These are phyloP conservation scores for Percina caprodes DNA, from an alignment of 2,113 vertebrate species.

Conservation along the genomic window DNA sequence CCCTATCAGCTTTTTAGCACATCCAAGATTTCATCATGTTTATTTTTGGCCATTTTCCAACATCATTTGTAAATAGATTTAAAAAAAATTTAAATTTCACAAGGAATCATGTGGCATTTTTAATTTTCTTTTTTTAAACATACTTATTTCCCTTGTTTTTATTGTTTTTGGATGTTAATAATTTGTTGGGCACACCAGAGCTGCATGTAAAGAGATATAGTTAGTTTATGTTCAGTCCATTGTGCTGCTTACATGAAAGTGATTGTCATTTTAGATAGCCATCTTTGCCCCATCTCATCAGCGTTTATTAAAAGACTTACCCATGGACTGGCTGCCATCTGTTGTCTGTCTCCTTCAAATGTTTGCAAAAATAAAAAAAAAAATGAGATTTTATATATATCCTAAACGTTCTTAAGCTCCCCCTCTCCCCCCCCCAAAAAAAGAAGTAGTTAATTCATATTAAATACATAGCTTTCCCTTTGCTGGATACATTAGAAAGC, in stretches of 20 bases:
- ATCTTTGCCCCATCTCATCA: slow-evolving; percentile 49
- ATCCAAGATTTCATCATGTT: not conserved
- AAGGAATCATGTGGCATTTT: slow-evolving; percentile 35
- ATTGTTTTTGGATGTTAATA: slow-evolving; percentile 51
- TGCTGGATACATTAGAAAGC: not conserved
- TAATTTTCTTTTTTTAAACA: slow-evolving; percentile 18
- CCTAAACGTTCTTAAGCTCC: not conserved
- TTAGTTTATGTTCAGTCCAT: slow-evolving; percentile 50
- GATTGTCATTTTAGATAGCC: slow-evolving; percentile 57
- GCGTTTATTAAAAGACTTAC: slow-evolving; percentile 74
- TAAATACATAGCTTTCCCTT: not conserved
- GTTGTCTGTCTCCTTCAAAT: not conserved
- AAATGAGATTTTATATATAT: not conserved
- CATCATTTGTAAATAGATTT: slow-evolving; percentile 48
- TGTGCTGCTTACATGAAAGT: slow-evolving; percentile 51
- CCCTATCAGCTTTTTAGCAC: slow-evolving; percentile 20
- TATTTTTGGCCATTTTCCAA: slow-evolving; percentile 4
- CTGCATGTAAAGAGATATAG: slow-evolving; percentile 56
- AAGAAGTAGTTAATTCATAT: not conserved
- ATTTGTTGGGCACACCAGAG: slow-evolving; percentile 45
- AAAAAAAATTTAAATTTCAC: slow-evolving; percentile 34
- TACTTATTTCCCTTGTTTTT: not conserved
- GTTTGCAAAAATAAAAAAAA: slow-evolving; percentile 26
- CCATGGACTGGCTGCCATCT: slow-evolving; percentile 27
- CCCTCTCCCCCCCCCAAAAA: not conserved